Percentiles rank a stretch among this genome's conserved stretches.
These are phyloP conservation scores for Piscicola geometra DNA, from an alignment of 2,888 invertebrate genomes.

Conservation along the genomic window DNA sequence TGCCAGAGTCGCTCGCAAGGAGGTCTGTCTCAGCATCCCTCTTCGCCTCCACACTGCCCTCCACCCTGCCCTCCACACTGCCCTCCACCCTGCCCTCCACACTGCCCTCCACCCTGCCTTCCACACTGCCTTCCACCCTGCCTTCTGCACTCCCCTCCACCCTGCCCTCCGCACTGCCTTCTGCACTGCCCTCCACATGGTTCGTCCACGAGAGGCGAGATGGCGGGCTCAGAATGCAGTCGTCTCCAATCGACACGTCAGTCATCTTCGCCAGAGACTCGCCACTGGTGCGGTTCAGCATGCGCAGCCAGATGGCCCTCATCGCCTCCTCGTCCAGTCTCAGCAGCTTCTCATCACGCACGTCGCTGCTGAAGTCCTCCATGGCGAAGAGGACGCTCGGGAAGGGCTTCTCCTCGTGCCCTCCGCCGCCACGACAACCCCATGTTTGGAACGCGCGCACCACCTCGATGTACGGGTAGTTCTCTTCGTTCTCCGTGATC, in stretches of 20 bases:
- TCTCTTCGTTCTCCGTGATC: conserved; percentile 5
- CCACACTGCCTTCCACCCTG: background rate
- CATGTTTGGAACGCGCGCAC: background rate
- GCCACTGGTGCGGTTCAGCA: background rate
- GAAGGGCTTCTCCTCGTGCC: background rate
- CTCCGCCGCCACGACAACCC: background rate
- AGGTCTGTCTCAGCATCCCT: background rate
- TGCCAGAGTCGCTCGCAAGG: too few relatives aligned
- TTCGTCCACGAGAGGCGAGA: background rate
- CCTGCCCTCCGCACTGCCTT: background rate
- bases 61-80: background rate
- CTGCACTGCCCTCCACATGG: background rate
- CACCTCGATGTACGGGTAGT: conserved; percentile 1
- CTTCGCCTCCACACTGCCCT: too few relatives aligned
- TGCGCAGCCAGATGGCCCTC: background rate
- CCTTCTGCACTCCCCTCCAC: background rate
- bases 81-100: background rate
- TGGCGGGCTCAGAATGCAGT: background rate
- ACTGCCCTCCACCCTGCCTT: too few relatives aligned
- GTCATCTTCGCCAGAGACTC: background rate
- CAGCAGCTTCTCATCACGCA: background rate
- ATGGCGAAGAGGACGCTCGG: background rate
- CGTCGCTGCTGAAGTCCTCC: background rate
- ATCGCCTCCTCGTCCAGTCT: background rate
- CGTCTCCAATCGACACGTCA: background rate